Evolutionary conservation across 2,113 vertebrate species (phyloP).

Genomic region (Elanus axillaris): DNA sequence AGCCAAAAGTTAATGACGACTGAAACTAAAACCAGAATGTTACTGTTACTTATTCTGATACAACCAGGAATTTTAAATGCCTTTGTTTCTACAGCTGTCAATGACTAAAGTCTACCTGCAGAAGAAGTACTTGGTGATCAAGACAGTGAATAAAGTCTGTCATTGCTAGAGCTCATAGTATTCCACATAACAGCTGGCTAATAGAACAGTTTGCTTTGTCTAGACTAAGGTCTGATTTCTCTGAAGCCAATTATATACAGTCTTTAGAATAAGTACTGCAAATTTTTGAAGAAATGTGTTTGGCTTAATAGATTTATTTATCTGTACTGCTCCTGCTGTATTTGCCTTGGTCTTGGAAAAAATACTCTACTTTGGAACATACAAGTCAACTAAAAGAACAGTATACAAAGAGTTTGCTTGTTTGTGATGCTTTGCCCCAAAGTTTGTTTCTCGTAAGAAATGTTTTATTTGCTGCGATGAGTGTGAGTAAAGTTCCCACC

Average conservation of each 20-base stretch:
- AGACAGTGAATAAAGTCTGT: not conserved
- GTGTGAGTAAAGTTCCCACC: not conserved
- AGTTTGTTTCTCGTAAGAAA: not conserved
- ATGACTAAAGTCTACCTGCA: not conserved
- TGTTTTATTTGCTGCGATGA: not conserved
- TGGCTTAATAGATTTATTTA: conserved; percentile 28
- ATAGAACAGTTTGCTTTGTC: conserved; percentile 18
- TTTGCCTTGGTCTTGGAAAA: conserved; percentile 58
- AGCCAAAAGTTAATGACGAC: not conserved
- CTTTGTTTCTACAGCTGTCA: not conserved
- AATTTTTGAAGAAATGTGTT: conserved; percentile 9
- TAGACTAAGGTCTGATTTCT: not conserved
- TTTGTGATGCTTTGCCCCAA: conserved; percentile 47
- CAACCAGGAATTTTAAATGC: not conserved
- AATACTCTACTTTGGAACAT: conserved; percentile 31
- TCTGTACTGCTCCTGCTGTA: conserved; percentile 54
- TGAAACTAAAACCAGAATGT: not conserved
- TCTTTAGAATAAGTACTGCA: not conserved
- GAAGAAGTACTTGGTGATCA: not conserved
- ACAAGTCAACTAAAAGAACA: conserved; percentile 48
- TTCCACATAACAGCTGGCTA: not conserved
- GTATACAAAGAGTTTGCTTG: conserved; percentile 28
- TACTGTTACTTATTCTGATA: not conserved
- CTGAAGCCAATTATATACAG: not conserved
- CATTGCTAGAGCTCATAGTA: not conserved